Conservation (phyloP, 2,888 invertebrate species). For the Rhagonycha fulva region DNA sequence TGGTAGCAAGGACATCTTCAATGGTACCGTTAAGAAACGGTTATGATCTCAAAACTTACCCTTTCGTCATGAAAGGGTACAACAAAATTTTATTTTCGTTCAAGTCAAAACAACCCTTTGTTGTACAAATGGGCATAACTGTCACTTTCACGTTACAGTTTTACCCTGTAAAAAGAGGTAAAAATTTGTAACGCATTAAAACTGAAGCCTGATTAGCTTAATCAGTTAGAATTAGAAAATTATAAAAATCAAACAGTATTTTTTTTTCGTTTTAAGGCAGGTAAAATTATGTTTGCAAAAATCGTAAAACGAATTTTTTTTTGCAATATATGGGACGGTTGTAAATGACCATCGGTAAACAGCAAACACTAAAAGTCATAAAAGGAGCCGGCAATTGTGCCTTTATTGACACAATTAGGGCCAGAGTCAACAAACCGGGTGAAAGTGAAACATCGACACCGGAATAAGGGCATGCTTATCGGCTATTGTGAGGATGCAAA, state of each 20-base stretch:
- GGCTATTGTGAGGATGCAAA: constrained; percentile 14
- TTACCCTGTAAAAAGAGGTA: neutral
- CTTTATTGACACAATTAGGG: constrained; percentile 35
- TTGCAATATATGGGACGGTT: constrained; percentile 46
- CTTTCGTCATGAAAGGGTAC: neutral
- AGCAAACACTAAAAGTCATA: constrained; percentile 29
- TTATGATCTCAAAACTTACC: neutral
- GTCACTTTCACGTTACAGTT: neutral
- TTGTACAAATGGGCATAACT: neutral
- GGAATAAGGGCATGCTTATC: constrained; percentile 15
- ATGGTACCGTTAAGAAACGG: constrained; percentile 1
- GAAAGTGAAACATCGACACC: constrained; percentile 25
- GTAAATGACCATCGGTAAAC: constrained; percentile 59
- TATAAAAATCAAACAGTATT: neutral
- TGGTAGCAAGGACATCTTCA: neutral
- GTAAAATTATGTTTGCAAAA: neutral
- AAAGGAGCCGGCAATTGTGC: constrained; percentile 31
- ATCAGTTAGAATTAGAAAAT: neutral
- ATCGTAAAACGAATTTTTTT: neutral
- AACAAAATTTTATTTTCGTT: neutral
- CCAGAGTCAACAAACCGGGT: constrained; percentile 30
- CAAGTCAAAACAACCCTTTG: neutral
- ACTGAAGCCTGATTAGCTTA: neutral
- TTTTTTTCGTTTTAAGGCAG: neutral
- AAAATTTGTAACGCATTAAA: neutral